Evolutionary conservation across 2,888 invertebrate genomes (phyloP), one percentile per base, ranked within the genome.

Genomic region (Hypercompe scribonia): DNA sequence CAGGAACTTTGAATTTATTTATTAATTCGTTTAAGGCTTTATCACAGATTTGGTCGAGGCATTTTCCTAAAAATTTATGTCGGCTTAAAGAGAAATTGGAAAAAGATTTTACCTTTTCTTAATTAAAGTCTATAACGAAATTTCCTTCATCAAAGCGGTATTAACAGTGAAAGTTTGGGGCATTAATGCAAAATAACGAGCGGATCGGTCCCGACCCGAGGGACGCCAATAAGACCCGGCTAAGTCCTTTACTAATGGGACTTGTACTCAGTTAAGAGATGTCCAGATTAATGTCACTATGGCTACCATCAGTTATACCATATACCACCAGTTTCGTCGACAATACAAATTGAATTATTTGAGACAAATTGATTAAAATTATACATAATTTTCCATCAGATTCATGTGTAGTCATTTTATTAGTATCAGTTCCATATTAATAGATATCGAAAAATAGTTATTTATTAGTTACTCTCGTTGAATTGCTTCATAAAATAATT

Each of bases 131-230:
- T 79, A 85, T 89, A 88, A 86, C 87, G 82, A 86, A 90, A 90
- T 89, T 92, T 91, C 89, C 88, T 88, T 92, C 91, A 92, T 93
- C 91, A 92, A 88, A 87, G 81, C 84, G 88, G 88, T 90, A 89
- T 91, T 90, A 89, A 86, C 86, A 85, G 87, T 88, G 88, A 89
- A 94, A 94, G 89, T 94, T 94, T 88, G 82, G 87, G 87, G 89
- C 91, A 91, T 93, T 94, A 94, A 94, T 92, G 92, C 90, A 88
- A 90, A 93, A 90, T 93, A 93, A 94, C 91, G 91, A 90, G 88
- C 92, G 90, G 91, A 92, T 93, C 90, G 91, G 87, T 89, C 89
- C 88, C 82, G 79, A 90, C 87, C 89, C 81, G 81, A 87, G 87
- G 89, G 90, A 77, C 74, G 85, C 86, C 85, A 87, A 87, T 90